A percentile compares a stretch with the other conserved stretches of the same genome.
phyloP scores from a whole-genome alignment of 2,797 vertebrate species.

The Acrossocheilus fasciatus region DNA sequence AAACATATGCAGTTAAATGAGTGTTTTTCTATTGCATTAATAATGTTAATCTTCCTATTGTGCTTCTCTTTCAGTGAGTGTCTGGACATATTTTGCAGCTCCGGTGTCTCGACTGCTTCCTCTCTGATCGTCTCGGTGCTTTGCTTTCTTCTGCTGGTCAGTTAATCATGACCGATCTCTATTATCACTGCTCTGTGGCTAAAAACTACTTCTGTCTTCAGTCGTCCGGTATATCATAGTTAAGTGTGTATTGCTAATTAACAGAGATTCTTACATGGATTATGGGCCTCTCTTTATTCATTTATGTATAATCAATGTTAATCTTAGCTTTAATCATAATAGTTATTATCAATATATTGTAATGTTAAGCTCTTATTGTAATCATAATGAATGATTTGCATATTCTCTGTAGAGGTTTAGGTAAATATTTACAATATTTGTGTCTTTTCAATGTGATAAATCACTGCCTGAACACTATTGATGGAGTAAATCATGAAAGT shows the following conservation, averaged over 20 bases:
- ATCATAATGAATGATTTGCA: background rate
- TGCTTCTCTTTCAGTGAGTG: too few species aligned
- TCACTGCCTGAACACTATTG: background rate
- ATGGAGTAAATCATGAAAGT: too few species aligned
- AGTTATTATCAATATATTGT: background rate
- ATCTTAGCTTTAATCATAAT: background rate
- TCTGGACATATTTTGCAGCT: too few species aligned
- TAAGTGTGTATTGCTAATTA: background rate
- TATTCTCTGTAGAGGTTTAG: background rate
- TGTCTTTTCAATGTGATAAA: background rate
- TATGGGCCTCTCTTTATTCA: too few species aligned
- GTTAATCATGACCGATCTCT: background rate
- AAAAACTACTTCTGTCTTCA: background rate
- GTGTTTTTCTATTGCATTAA: too few species aligned
- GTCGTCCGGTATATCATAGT: too few species aligned
- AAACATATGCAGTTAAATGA: too few species aligned
- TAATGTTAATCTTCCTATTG: too few species aligned
- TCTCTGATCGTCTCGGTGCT: background rate
- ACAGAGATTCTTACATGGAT: background rate
- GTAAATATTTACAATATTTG: background rate
- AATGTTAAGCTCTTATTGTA: background rate
- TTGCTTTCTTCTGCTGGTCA: background rate
- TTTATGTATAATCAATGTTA: background rate
- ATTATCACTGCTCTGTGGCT: background rate
- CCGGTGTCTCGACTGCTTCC: too few species aligned